Base-by-base conservation (phyloP, 2,113 vertebrate species). In the Barnardius zonarius region DNA sequence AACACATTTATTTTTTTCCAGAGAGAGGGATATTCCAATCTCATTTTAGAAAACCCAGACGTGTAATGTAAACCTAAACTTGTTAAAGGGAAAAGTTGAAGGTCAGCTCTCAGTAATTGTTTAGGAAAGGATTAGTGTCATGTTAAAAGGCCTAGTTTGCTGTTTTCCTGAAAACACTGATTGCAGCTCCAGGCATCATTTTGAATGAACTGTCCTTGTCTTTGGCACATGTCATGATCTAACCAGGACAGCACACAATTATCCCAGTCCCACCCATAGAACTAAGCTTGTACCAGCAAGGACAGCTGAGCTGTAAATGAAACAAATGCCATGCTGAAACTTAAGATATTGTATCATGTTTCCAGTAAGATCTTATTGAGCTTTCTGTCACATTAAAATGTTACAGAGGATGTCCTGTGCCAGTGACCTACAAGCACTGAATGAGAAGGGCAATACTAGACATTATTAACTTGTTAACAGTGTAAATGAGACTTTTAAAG, bases 291-390 rank as follows among this genome's bases (percentile, higher is more conserved):
- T 92, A 77, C 77, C 83, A 97, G 76, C 80, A 94, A 49, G 44
- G 33, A 95, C 61, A 94, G 51, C 64, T 96, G 86, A 95, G 39
- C 74, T 76, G 62, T 93, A 93, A 96, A 91, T 49, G 68, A 94
- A 72, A 84, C 59, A 95, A 95, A 90, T 25, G 10, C 4, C 2
- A 0, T 18, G 35, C 78, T 88, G 41, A 66, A 95, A 91, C 5
- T 83, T 76, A 88, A 51, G 82, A 59, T n/a, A 84, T 4, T 68
- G 23, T 86, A 17, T 59, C 64, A 44, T 15, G 69, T 79, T 96
- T 96, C 73, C 87, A 76, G 33, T 25, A n/a, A 94, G 48, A 39
- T 12, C 76, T 90, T 92, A 92, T 1, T 86, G 72, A 91, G 44
- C 18, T 87, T 89, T 87, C 57, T 72, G n/a, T 35, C 18, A 63